Percentiles rank a stretch among this genome's conserved stretches.
These are phyloP conservation scores for Lanius collurio DNA, from an alignment of 2,113 vertebrate genomes.

Conservation along the genomic window DNA sequence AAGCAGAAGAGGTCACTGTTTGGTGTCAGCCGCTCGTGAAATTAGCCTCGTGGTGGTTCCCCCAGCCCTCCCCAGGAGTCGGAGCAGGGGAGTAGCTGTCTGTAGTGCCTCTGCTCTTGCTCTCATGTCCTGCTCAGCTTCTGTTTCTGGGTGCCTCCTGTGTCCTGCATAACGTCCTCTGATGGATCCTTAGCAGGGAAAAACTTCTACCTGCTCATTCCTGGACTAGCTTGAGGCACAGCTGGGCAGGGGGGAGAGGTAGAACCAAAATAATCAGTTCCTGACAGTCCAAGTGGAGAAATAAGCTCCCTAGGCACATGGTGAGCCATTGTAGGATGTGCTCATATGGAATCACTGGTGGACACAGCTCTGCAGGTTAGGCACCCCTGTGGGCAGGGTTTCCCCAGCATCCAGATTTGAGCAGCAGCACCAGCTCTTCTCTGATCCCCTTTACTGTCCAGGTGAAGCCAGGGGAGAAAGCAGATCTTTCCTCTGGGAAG, in stretches of 20 bases:
- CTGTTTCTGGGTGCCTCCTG: background rate
- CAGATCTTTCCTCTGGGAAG: background rate
- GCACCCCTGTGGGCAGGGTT: background rate
- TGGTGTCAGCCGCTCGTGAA: conserved; percentile 43
- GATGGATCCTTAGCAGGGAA: background rate
- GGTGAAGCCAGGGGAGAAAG: background rate
- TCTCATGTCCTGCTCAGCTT: background rate
- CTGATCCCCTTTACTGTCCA: background rate
- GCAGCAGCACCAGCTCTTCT: background rate
- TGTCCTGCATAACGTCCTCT: background rate
- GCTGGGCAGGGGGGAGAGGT: background rate
- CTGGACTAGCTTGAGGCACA: background rate
- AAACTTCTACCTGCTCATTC: background rate
- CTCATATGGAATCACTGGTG: background rate
- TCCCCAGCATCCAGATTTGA: background rate
- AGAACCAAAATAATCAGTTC: background rate
- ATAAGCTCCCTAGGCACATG: background rate
- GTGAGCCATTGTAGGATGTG: background rate
- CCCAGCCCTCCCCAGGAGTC: background rate
- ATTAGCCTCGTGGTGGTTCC: background rate
- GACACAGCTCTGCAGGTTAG: background rate
- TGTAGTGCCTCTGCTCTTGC: accelerated
- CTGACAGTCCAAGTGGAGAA: background rate
- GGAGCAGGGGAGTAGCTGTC: background rate
- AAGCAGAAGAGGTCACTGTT: conserved; percentile 60